Base-by-base conservation (phyloP, 2,888 invertebrate species). In the Tinea semifulvella region DNA sequence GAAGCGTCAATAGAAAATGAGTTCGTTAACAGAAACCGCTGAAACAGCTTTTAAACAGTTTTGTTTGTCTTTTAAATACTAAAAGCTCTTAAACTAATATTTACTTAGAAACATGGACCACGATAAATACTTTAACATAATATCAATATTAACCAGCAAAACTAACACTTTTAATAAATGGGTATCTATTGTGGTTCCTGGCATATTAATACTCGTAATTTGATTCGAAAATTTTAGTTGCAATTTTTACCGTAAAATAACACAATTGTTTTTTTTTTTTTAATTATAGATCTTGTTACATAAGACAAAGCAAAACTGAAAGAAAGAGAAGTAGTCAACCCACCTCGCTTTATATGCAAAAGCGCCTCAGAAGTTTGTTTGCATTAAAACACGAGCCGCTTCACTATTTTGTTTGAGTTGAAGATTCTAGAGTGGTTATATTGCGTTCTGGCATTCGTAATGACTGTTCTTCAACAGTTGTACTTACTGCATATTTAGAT, bases 291-390 rank as follows among this genome's bases (percentile, higher is more conserved):
- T 56, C 61, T 63, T 65, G 62, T 65, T 58, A 63, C 68, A 66
- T 65, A 69, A 77, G 75, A 76, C 76, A 73, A 77, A 73, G 71
- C 74, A 74, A 76, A 79, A 73, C 71, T 77, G 74, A 77, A 69
- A 65, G 40, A 40, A 68, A 70, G 56, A 68, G 67, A 72, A 71
- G 80, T 80, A 80, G 80, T 70, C 75, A 75, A 79, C 79, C 80
- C 80, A 80, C 80, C 80, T 80, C 77, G 80, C 80, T 80, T 80
- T 69, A 79, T 80, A 80, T 79, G 80, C 80, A 80, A 80, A 76
- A 69, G 79, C 76, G 80, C 80, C 80, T 80, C 75, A 71, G 72
- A 77, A 79, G 79, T 80, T 80, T 80, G 79, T 80, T 80, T 80
- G 80, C 80, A 80, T 80, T 80, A 79, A 74, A 80, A 80, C 80